phyloP scores from a whole-genome alignment of 2,113 vertebrate species.

The Camelus bactrianus region DNA sequence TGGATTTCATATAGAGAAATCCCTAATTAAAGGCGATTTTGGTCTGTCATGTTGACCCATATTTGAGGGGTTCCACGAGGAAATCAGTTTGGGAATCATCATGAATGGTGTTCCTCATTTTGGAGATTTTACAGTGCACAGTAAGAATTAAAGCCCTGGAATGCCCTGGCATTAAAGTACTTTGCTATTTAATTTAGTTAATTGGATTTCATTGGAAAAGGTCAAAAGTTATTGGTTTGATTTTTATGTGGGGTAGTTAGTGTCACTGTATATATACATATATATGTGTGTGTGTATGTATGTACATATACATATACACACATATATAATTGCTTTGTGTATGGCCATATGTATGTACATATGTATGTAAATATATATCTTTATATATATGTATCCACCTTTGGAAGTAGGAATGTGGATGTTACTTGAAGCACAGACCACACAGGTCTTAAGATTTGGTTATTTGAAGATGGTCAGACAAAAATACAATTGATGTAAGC shows the following conservation, averaged over 20 bases:
- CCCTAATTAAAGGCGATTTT: neutral
- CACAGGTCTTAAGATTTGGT: neutral
- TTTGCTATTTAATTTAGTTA: neutral
- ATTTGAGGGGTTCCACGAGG: neutral
- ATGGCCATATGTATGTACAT: neutral
- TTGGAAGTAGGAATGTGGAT: neutral
- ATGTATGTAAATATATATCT: neutral
- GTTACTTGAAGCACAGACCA: neutral
- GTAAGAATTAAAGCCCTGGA: neutral
- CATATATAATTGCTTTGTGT: neutral
- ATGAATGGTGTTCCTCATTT: neutral
- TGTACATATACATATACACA: neutral
- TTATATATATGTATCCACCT: neutral
- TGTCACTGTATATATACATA: neutral
- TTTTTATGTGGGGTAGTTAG: neutral
- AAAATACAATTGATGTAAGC: neutral
- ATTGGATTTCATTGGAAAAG: conserved; percentile 31
- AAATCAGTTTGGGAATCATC: neutral
- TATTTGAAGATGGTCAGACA: neutral
- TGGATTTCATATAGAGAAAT: neutral
- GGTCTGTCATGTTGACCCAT: neutral
- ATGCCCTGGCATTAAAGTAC: neutral
- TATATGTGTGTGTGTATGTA: too few relatives aligned
- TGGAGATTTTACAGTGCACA: neutral
- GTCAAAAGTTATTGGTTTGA: neutral